These are phyloP conservation scores for Lasiurus borealis DNA, from an alignment of 2,113 vertebrate genomes.

Conservation along the genomic window DNA sequence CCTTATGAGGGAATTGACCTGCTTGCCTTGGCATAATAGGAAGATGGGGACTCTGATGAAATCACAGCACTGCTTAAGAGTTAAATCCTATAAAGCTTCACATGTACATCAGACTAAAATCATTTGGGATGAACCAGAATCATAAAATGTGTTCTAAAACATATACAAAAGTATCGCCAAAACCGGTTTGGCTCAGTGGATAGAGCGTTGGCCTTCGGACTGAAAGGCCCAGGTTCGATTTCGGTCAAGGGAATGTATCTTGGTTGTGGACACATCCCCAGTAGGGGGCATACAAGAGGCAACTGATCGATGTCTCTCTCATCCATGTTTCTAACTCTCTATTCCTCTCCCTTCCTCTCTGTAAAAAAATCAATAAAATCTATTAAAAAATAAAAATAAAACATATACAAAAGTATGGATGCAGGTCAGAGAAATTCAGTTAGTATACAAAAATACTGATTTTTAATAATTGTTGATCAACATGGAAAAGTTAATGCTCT, in stretches of 20 bases:
- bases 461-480: background rate
- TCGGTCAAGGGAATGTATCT: too few relatives aligned
- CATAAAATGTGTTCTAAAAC: background rate
- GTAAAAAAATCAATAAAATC: too few relatives aligned
- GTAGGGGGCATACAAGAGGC: too few relatives aligned
- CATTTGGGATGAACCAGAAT: background rate
- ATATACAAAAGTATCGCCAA: background rate
- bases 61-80: background rate
- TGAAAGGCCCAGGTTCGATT: too few relatives aligned
- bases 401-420: background rate
- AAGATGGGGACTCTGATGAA: background rate
- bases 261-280: too few relatives aligned
- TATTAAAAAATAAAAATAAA: background rate
- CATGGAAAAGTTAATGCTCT: background rate
- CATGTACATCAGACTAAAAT: background rate
- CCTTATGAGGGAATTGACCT: conserved; percentile 47
- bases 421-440: background rate
- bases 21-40: conserved; percentile 16
- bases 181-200: too few relatives aligned
- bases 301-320: too few relatives aligned
- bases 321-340: too few relatives aligned
- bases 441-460: background rate
- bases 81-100: background rate
- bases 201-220: too few relatives aligned
- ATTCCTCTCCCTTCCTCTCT: too few relatives aligned